Conservation (phyloP, 2,797 vertebrate species). For the Anas bahamensis region DNA sequence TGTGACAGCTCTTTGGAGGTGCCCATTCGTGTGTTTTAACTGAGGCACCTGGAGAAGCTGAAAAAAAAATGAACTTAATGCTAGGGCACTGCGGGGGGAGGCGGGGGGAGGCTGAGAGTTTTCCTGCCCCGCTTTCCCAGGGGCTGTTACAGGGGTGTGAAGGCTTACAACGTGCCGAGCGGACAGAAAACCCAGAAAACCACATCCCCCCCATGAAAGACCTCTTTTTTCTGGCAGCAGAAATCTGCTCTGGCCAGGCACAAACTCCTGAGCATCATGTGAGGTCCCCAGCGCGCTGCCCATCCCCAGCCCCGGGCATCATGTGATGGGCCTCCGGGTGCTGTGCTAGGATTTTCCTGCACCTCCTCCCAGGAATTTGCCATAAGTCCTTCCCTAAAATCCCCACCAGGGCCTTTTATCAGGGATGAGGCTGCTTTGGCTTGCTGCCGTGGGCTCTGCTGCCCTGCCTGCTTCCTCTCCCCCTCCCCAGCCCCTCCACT, state of each 20-base stretch:
- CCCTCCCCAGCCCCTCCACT: background rate
- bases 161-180: background rate
- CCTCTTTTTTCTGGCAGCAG: background rate
- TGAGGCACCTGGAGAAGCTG: background rate
- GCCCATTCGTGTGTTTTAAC: background rate
- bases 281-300: constrained; percentile 29
- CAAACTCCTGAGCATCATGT: constrained; percentile 62
- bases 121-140: background rate
- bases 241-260: background rate
- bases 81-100: background rate
- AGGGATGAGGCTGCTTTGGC: background rate
- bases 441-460: background rate
- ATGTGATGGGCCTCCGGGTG: constrained; percentile 38
- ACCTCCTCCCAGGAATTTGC: background rate
- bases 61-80: background rate
- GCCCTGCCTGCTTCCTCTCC: background rate
- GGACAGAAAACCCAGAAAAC: background rate
- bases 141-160: background rate
- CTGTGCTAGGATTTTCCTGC: constrained; percentile 2
- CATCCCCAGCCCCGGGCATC: background rate
- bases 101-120: background rate
- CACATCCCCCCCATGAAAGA: background rate
- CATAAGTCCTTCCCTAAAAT: background rate
- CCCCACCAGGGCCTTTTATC: background rate
- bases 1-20: background rate